Conservation (phyloP, 2,888 invertebrate genomes). For the Dryobotodes eremita region DNA sequence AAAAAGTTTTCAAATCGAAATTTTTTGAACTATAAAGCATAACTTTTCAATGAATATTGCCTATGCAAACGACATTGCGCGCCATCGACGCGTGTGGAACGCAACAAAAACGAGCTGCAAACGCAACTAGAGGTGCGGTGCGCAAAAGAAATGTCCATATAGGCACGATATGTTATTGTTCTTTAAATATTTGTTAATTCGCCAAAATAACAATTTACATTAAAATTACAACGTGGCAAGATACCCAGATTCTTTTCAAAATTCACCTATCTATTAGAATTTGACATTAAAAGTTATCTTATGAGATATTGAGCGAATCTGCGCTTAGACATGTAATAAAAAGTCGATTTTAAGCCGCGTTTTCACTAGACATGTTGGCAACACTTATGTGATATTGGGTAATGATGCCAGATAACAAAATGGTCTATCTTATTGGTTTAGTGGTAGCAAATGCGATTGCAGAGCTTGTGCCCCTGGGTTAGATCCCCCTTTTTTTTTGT, state of each 20-base stretch:
- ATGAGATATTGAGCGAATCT: constrained; percentile 62
- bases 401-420: constrained; percentile 15
- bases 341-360: constrained; percentile 17
- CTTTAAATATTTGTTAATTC: constrained; percentile 35
- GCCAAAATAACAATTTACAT: constrained; percentile 46
- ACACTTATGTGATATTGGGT: neutral
- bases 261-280: constrained; percentile 68
- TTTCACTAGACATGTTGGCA: constrained; percentile 7
- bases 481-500: too few relatives aligned
- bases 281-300: constrained; percentile 67
- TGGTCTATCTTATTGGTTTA: neutral
- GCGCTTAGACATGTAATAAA: constrained; percentile 58
- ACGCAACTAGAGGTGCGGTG: neutral
- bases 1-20: neutral
- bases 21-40: neutral
- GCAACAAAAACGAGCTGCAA: neutral
- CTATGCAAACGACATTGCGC: neutral
- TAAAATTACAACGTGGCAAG: constrained; percentile 65
- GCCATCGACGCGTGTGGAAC: neutral
- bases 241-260: constrained; percentile 60
- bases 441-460: neutral
- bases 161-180: too few relatives aligned
- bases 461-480: too few relatives aligned
- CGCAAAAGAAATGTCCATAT: neutral
- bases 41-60: neutral